These are phyloP conservation scores for Rhabdornis inornatus DNA, from an alignment of 2,113 vertebrate genomes.

Conservation along the genomic window DNA sequence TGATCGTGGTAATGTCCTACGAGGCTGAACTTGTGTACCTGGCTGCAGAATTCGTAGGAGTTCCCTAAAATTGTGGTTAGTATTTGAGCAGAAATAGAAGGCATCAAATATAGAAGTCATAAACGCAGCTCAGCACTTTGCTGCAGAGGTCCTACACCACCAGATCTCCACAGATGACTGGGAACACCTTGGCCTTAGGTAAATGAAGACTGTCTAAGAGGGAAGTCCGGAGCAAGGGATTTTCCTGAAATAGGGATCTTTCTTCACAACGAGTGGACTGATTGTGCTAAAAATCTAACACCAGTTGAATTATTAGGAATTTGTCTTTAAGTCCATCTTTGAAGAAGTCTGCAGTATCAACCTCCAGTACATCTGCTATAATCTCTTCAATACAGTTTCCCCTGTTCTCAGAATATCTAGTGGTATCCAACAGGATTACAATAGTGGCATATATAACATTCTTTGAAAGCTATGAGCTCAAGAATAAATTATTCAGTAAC, in stretches of 20 bases:
- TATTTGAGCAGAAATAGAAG: not conserved
- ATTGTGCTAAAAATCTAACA: not conserved
- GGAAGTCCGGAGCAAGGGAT: not conserved
- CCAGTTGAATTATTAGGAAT: not conserved
- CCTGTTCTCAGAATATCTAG: not conserved
- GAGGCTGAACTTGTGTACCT: not conserved
- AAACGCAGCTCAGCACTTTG: not conserved
- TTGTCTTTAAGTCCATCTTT: not conserved
- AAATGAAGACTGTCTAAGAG: not conserved
- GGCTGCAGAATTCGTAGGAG: not conserved
- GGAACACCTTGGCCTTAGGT: not conserved
- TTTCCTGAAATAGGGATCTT: not conserved
- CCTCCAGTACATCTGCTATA: not conserved
- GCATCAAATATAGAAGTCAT: rapidly evolving
- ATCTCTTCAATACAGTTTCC: not conserved
- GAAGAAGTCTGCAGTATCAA: not conserved
- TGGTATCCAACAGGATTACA: not conserved
- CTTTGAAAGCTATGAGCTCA: not conserved
- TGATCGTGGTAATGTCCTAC: not conserved
- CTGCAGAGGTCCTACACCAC: not conserved
- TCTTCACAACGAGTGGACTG: not conserved
- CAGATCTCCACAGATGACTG: not conserved
- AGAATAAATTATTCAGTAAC: not conserved
- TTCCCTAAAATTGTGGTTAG: not conserved
- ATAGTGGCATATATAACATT: not conserved